These are phyloP conservation scores for Sinonovacula constricta DNA, from an alignment of 1,140 invertebrate species.

Conservation along the genomic window DNA sequence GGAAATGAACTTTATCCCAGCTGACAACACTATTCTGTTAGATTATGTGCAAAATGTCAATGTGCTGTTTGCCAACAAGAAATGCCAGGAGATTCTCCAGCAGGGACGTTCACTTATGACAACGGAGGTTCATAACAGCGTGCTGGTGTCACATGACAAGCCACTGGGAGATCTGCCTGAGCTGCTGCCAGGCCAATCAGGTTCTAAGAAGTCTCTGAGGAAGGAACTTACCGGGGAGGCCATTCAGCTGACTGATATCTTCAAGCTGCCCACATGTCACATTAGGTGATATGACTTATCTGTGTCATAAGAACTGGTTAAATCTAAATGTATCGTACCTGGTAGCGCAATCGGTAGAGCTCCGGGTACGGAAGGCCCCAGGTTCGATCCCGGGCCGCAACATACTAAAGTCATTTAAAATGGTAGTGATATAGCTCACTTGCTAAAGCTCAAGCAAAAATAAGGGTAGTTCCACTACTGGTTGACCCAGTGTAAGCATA, in stretches of 20 bases:
- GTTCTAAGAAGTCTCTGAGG: conserved; percentile 56
- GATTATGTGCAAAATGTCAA: conserved; percentile 89
- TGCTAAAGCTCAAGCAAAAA: too few species aligned
- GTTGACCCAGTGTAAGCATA: too few species aligned
- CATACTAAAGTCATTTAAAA: too few species aligned
- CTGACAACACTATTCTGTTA: conserved; percentile 80
- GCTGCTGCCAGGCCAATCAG: conserved; percentile 42
- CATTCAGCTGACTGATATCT: conserved; percentile 70
- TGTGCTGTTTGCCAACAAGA: conserved; percentile 87
- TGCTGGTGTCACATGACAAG: conserved; percentile 79
- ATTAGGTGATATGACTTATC: conserved; percentile 85
- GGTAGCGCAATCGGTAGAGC: too few species aligned
- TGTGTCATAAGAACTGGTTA: too few species aligned
- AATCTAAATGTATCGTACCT: too few species aligned
- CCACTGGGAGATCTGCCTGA: conserved; percentile 64
- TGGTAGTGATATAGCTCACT: too few species aligned
- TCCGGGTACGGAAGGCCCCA: too few species aligned
- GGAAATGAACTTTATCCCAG: conserved; percentile 72
- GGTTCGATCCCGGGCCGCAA: too few species aligned
- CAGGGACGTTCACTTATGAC: conserved; percentile 87
- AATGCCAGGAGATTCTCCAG: conserved; percentile 86
- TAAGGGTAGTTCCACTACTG: too few species aligned
- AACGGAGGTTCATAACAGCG: conserved; percentile 89
- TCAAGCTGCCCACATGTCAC: conserved; percentile 81
- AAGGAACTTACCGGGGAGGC: conserved; percentile 59